Conservation (phyloP, 1,140 invertebrate species). For the Achatina immaculata region DNA sequence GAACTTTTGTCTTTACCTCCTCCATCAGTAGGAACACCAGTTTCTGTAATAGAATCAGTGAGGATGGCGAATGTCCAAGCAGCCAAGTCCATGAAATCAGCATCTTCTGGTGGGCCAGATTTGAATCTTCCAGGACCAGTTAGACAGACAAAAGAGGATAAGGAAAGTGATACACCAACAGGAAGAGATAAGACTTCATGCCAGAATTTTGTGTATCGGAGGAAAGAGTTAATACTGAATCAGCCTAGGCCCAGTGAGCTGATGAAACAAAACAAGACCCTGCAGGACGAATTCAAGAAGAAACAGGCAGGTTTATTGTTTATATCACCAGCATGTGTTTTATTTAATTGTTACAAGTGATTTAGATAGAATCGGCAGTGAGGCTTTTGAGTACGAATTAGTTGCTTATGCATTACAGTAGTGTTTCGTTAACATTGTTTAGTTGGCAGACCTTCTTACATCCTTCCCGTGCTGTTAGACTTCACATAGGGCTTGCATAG, state of each 20-base stretch:
- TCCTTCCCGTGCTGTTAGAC: too few species aligned
- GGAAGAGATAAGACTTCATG: neutral
- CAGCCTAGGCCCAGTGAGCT: constrained; percentile 44
- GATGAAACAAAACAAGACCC: constrained; percentile 52
- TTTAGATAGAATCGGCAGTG: too few species aligned
- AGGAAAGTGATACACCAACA: neutral
- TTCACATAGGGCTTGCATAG: too few species aligned
- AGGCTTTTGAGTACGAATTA: too few species aligned
- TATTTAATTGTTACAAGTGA: too few species aligned
- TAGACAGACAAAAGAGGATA: neutral
- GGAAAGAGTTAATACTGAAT: constrained; percentile 19
- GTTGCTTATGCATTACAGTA: too few species aligned
- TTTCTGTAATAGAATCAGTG: neutral
- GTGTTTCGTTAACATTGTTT: too few species aligned
- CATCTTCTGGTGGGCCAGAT: neutral
- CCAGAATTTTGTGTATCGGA: neutral
- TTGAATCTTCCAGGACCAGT: neutral
- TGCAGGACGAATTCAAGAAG: constrained; percentile 59
- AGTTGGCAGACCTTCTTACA: too few species aligned
- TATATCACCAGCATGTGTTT: constrained; percentile 4
- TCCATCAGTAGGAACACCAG: constrained; percentile 50
- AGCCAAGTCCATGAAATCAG: neutral
- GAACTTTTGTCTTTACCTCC: constrained; percentile 50
- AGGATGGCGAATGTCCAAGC: neutral
- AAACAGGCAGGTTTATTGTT: constrained; percentile 50